These are phyloP conservation scores for Rallus limicola DNA, from an alignment of 2,113 vertebrate genomes.

Conservation along the genomic window DNA sequence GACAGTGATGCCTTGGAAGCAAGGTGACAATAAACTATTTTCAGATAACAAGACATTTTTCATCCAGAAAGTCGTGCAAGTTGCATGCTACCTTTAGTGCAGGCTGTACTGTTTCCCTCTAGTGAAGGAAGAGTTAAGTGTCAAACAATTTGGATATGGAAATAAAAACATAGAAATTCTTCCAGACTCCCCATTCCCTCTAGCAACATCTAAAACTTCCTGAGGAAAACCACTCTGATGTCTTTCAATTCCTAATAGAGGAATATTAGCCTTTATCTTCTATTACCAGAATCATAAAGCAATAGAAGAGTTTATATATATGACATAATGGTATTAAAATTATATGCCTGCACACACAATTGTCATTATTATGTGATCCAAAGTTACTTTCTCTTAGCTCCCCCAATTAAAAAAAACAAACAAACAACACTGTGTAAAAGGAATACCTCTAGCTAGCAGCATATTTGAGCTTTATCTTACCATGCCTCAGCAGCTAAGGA, in stretches of 20 bases:
- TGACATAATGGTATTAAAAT: background rate
- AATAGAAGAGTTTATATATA: background rate
- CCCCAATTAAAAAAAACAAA: background rate
- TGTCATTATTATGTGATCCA: background rate
- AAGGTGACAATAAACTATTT: background rate
- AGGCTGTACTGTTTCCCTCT: too few species aligned
- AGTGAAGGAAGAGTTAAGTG: background rate
- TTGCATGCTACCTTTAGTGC: background rate
- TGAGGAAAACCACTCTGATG: background rate
- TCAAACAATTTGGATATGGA: background rate
- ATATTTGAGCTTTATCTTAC: background rate
- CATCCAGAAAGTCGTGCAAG: background rate
- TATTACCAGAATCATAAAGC: background rate
- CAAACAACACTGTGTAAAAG: background rate
- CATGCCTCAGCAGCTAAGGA: background rate
- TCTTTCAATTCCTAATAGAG: background rate
- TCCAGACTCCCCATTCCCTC: background rate
- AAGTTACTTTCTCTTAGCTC: background rate
- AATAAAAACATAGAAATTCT: background rate
- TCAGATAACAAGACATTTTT: background rate
- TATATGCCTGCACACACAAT: accelerated
- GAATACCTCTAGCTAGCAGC: background rate
- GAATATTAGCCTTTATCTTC: background rate
- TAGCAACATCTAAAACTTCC: background rate
- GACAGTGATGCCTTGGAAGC: background rate